Percentiles rank a stretch among this genome's conserved stretches.
These are phyloP conservation scores for Pteria penguin DNA, from an alignment of 2,888 invertebrate genomes.

Conservation along the genomic window DNA sequence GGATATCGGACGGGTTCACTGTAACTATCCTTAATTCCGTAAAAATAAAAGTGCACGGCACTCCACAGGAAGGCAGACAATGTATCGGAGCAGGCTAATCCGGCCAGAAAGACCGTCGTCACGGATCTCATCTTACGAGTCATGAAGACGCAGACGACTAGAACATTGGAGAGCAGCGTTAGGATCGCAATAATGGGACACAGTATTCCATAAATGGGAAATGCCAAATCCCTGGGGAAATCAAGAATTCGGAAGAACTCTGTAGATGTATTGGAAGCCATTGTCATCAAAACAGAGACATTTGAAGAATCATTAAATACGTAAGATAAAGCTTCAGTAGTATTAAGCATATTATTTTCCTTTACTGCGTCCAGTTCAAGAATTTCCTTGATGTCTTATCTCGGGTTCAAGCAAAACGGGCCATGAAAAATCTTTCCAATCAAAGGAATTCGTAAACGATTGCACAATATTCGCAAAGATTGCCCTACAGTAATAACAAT, in stretches of 20 bases:
- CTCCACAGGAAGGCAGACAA: conserved; percentile 41
- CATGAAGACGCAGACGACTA: conserved; percentile 46
- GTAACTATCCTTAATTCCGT: conserved; percentile 34
- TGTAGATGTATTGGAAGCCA: not conserved
- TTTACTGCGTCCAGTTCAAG: no score
- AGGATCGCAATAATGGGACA: conserved; percentile 34
- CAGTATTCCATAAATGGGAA: conserved; percentile 40
- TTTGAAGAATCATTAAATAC: not conserved
- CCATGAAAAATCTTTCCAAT: no score
- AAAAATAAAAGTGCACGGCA: conserved; percentile 39
- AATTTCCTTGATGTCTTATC: no score
- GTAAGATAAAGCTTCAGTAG: not conserved
- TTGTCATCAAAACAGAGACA: not conserved
- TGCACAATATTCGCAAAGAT: no score
- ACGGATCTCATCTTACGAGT: conserved; percentile 41
- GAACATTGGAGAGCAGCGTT: conserved; percentile 33
- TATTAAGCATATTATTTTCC: not conserved
- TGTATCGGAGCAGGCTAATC: conserved; percentile 40
- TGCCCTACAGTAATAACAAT: no score
- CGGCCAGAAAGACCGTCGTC: conserved; percentile 40
- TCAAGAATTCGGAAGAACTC: conserved; percentile 7
- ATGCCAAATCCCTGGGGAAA: conserved; percentile 34
- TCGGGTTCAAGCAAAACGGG: no score
- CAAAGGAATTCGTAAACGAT: no score
- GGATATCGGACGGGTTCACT: conserved; percentile 33